phyloP scores from a whole-genome alignment of 1,140 invertebrate genomes.

The Cydia fagiglandana region DNA sequence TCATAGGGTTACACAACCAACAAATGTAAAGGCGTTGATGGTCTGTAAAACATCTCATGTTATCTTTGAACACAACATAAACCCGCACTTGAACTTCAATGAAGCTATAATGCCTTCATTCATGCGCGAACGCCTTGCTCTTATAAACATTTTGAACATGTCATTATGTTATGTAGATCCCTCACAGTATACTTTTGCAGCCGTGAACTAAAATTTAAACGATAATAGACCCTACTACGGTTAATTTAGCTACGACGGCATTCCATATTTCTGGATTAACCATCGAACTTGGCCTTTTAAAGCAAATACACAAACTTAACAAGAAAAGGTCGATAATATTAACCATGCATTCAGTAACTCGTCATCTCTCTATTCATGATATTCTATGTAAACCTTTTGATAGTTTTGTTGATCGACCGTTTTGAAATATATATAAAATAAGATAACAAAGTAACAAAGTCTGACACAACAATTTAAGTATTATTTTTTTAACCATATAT shows the following conservation, averaged over 20 bases:
- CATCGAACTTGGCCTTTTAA: slow-evolving; percentile 15
- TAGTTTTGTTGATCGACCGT: slow-evolving; percentile 30
- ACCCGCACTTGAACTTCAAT: slow-evolving; percentile 6
- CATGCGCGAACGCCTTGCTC: slow-evolving; percentile 13
- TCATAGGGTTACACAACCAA: not conserved
- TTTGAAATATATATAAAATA: not conserved
- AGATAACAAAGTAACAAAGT: not conserved
- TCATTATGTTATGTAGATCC: slow-evolving; percentile 23
- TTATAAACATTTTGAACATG: slow-evolving; percentile 27
- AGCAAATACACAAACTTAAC: not conserved
- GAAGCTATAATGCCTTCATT: slow-evolving; percentile 15
- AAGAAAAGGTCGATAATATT: slow-evolving; percentile 31
- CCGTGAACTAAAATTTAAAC: not conserved
- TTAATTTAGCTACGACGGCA: not conserved
- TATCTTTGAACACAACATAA: slow-evolving; percentile 25
- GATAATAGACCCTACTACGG: not conserved
- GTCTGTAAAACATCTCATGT: not conserved
- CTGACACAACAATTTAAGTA: no score
- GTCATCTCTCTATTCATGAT: slow-evolving; percentile 31
- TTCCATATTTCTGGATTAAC: not conserved
- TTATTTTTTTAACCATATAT: no score
- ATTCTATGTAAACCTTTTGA: slow-evolving; percentile 15
- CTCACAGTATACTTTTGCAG: not conserved
- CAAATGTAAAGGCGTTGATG: not conserved
- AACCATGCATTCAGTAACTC: slow-evolving; percentile 25